Evolutionary conservation across 2,888 invertebrate species (phyloP).

Genomic region (Thereva nobilitata): DNA sequence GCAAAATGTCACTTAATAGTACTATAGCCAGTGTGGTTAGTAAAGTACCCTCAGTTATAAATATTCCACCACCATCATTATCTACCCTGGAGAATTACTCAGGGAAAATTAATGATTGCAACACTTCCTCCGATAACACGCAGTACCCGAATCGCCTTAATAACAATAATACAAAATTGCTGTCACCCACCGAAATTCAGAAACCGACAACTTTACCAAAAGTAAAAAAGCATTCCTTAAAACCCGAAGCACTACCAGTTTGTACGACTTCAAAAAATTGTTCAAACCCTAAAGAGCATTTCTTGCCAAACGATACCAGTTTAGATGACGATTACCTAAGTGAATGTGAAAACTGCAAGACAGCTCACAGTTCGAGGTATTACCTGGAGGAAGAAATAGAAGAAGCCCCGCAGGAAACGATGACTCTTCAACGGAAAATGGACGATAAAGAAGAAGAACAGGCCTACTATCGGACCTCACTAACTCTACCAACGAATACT

Average conservation of each 20-base stretch:
- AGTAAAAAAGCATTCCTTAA: slow-evolving; percentile 7
- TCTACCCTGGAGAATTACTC: slow-evolving; percentile 43
- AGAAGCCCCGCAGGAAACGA: slow-evolving; percentile 66
- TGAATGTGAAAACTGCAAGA: slow-evolving; percentile 85
- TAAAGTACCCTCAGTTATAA: slow-evolving; percentile 58
- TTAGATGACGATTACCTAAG: slow-evolving; percentile 74
- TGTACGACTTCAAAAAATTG: slow-evolving; percentile 59
- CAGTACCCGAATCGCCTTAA: no score
- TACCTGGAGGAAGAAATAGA: slow-evolving; percentile 63
- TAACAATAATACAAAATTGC: neutral
- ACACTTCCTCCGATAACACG: no score
- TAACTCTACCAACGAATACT: slow-evolving; percentile 68
- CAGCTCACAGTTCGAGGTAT: slow-evolving; percentile 71
- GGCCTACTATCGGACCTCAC: slow-evolving; percentile 66
- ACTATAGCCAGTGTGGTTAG: slow-evolving; percentile 57
- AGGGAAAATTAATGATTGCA: no score
- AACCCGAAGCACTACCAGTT: slow-evolving; percentile 51
- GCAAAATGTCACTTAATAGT: slow-evolving; percentile 56
- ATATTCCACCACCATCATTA: slow-evolving; percentile 51
- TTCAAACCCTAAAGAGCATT: slow-evolving; percentile 58
- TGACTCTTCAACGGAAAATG: slow-evolving; percentile 67
- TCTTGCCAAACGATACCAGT: slow-evolving; percentile 58
- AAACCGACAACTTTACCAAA: slow-evolving; percentile 26
- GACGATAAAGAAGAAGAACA: slow-evolving; percentile 57
- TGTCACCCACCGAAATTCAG: slow-evolving; percentile 30